Percentiles rank a stretch among this genome's conserved stretches.
These are phyloP conservation scores for Bradypus variegatus DNA, from an alignment of 2,797 vertebrate genomes.

Conservation along the genomic window DNA sequence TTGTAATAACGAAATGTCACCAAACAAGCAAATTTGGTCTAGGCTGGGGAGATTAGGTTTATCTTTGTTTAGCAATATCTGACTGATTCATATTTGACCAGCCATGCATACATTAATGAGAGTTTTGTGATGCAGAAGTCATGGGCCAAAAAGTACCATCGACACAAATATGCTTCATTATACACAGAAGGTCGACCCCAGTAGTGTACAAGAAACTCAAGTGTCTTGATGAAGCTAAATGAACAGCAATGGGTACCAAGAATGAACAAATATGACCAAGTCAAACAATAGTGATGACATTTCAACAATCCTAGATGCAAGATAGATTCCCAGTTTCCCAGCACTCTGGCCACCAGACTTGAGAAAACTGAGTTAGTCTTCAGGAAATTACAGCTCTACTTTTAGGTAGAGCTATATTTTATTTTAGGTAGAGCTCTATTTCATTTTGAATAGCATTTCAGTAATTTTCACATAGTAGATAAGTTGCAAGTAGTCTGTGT, in stretches of 20 bases:
- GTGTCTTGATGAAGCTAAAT: neutral
- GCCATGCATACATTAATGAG: neutral
- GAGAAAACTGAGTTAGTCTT: neutral
- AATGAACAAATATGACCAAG: neutral
- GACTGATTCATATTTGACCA: constrained; percentile 36
- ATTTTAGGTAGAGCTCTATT: too few relatives aligned
- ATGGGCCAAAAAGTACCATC: neutral
- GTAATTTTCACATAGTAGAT: neutral
- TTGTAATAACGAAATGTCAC: neutral
- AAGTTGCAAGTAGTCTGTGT: neutral
- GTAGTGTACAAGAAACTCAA: neutral
- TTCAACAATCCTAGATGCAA: neutral
- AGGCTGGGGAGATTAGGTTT: neutral
- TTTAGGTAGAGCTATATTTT: too few relatives aligned
- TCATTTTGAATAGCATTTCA: neutral
- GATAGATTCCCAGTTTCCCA: neutral
- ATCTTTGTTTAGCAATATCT: constrained; percentile 1
- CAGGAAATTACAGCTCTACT: neutral
- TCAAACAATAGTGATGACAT: neutral
- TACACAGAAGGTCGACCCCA: neutral
- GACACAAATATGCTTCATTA: neutral
- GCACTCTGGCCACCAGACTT: neutral
- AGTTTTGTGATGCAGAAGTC: constrained; percentile 14
- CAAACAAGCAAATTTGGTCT: neutral
- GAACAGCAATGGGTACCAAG: neutral